phyloP scores from a whole-genome alignment of 2,797 vertebrate genomes.

The Rhinatrema bivittatum region DNA sequence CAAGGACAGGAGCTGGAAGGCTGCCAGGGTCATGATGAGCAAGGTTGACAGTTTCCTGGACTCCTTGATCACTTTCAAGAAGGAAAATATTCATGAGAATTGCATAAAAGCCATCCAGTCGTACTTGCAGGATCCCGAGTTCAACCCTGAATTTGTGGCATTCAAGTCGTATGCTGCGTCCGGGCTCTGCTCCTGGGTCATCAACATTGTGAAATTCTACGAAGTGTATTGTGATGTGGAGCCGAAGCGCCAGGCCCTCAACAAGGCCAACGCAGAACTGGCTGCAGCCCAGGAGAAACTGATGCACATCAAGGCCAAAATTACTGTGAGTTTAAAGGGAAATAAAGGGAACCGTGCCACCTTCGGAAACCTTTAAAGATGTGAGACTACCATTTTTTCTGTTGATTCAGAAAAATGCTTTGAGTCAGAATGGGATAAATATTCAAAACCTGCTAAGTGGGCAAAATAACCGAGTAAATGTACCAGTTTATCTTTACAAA shows the following conservation, averaged over 20 bases:
- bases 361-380: too few relatives aligned
- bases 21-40: slow-evolving; percentile 78
- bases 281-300: slow-evolving; percentile 85
- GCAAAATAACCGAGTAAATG: too few relatives aligned
- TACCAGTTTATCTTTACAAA: too few relatives aligned
- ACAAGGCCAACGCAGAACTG: slow-evolving; percentile 78
- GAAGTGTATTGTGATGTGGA: slow-evolving; percentile 85
- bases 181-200: slow-evolving; percentile 93
- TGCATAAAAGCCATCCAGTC: slow-evolving; percentile 85
- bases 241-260: slow-evolving; percentile 83
- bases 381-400: too few relatives aligned
- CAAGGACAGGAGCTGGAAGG: slow-evolving; percentile 93
- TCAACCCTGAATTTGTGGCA: slow-evolving; percentile 76
- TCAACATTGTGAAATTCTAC: slow-evolving; percentile 84
- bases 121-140: slow-evolving; percentile 78
- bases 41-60: slow-evolving; percentile 87
- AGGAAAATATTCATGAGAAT: slow-evolving; percentile 86
- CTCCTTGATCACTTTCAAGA: slow-evolving; percentile 77
- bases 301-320: slow-evolving; percentile 74
- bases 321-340: slow-evolving; percentile 71
- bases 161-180: slow-evolving; percentile 80
- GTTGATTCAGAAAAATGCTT: too few relatives aligned
- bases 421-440: too few relatives aligned
- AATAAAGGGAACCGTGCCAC: too few relatives aligned
- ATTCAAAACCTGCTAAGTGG: too few relatives aligned